These are phyloP conservation scores for Aphelenchoides fujianensis DNA, from an alignment of 1,140 invertebrate genomes.

Conservation along the genomic window DNA sequence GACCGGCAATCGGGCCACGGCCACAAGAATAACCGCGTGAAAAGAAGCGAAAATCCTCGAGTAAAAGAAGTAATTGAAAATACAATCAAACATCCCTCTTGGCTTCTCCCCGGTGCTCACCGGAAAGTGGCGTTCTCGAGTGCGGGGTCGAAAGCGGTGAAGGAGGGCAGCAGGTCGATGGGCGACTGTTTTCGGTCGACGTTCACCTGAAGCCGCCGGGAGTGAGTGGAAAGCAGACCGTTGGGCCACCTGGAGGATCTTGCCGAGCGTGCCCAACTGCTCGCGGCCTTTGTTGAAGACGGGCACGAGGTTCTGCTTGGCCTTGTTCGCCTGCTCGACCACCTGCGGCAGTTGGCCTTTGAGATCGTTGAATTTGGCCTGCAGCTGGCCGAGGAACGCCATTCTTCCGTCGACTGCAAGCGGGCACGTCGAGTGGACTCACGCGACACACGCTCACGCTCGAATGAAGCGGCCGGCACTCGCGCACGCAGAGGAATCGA, in stretches of 20 bases:
- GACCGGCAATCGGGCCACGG: no score
- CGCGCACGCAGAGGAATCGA: background rate
- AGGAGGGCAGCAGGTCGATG: conserved; percentile 55
- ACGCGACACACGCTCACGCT: background rate
- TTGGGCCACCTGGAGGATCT: conserved; percentile 53
- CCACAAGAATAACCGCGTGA: no score
- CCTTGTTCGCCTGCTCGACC: conserved; percentile 49
- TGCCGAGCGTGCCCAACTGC: conserved; percentile 54
- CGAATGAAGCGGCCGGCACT: background rate
- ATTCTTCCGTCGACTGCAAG: conserved; percentile 18
- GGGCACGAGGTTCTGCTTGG: conserved; percentile 47
- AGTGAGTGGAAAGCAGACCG: no score
- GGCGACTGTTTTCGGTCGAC: conserved; percentile 59
- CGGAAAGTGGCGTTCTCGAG: conserved; percentile 56
- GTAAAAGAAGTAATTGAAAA: no score
- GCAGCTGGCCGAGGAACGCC: conserved; percentile 46
- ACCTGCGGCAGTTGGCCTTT: conserved; percentile 46
- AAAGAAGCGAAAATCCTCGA: no score
- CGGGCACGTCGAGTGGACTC: background rate
- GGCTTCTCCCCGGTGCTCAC: no score
- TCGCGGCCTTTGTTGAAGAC: conserved; percentile 50
- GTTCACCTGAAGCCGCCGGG: conserved; percentile 51
- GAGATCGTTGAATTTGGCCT: conserved; percentile 44
- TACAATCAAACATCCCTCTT: no score
- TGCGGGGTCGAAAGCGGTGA: conserved; percentile 57